A percentile compares a stretch with the other conserved stretches of the same genome.
Evolutionary conservation across 1,140 invertebrate species (phyloP).

Genomic region (Sitophilus oryzae): DNA sequence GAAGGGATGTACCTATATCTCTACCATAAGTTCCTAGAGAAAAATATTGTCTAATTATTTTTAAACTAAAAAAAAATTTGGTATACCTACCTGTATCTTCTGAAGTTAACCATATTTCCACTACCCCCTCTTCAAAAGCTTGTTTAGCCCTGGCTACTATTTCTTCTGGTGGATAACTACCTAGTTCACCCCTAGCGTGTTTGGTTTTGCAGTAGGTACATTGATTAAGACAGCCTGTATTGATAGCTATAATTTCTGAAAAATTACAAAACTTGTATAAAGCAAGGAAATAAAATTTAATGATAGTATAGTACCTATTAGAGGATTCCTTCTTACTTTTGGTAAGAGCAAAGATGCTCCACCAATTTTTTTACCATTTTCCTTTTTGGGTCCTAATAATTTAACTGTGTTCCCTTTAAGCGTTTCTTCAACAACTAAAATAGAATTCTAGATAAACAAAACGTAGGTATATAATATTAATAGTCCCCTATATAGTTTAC

Average conservation of each 20-base stretch:
- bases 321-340: conserved; percentile 90
- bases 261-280: not conserved
- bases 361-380: conserved; percentile 73
- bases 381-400: conserved; percentile 77
- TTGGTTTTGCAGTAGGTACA: conserved; percentile 99
- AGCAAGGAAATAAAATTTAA: not conserved
- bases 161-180: conserved; percentile 84
- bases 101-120: conserved; percentile 97
- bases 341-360: conserved; percentile 82
- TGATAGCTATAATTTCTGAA: conserved; percentile 92
- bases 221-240: conserved; percentile 95
- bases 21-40: conserved; percentile 79
- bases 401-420: conserved; percentile 85
- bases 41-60: not conserved
- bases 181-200: conserved; percentile 90
- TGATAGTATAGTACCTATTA: conserved; percentile 53
- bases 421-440: conserved; percentile 88
- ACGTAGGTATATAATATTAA: too few species aligned
- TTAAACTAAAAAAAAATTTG: not conserved
- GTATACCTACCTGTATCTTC: conserved; percentile 76
- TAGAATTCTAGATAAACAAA: too few species aligned
- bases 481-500: too few species aligned
- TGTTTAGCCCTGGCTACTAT: conserved; percentile 73
- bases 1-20: conserved; percentile 86
- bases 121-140: conserved; percentile 88